Base-by-base conservation (phyloP, 2,888 invertebrate species). In the Conistra vaccinii region DNA sequence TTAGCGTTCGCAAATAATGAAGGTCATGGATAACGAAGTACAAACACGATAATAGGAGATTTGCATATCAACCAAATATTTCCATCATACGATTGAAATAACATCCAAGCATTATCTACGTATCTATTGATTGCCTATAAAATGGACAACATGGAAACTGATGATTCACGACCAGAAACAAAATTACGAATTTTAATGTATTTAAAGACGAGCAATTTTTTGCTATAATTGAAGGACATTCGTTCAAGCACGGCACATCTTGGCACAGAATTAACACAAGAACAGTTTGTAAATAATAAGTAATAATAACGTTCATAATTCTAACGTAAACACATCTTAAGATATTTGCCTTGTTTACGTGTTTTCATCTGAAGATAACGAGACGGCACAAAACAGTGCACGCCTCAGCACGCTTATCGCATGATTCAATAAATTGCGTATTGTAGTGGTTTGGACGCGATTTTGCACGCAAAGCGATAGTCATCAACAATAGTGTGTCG, bases 371-470 rank as follows among this genome's bases (percentile, higher is more conserved):
- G 29, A 29, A 55, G 69, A 83, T 81, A 81, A 72, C 12, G 55
- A 53, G n/a, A 26, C 23, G 58, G 2, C 29, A 69, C 68, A 42
- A 65, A 70, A 71, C 71, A 45, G 17, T 35, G 14, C 42, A 61
- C 51, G 53, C 55, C 57, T 67, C 32, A 42, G 5, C 65, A 32
- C 9, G n/a, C 69, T 74, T 82, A 74, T 76, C 76, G 73, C n/a
- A 76, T 84, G 83, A 85, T 80, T 82, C 58, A 80, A 84, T 80
- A 78, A 17, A 81, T 72, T 81, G 57, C 73, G 78, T 81, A 57
- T 51, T 20, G 58, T 61, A 58, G 62, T 57, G 29, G 72, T 83
- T 66, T 73, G 76, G 73, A 69, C 84, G 74, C 74, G 70, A 74
- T 61, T 72, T 57, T 62, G 71, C 67, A 65, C 71, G 66, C 80